Evolutionary conservation across 1,140 invertebrate species (phyloP).

Genomic region (Trachelipus rathkii): DNA sequence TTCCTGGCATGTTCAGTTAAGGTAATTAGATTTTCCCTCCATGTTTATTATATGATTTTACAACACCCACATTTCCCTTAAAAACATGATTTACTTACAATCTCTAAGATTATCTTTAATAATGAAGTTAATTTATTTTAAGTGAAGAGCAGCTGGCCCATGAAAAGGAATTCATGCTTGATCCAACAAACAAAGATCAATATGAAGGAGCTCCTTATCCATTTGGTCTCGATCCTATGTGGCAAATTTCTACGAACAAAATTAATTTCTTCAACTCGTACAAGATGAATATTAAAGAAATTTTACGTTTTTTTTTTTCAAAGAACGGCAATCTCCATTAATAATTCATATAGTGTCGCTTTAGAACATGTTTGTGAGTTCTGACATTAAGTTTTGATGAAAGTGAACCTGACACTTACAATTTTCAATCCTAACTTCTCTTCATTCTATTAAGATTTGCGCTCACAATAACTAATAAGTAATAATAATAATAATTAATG

Average conservation of each 20-base stretch:
- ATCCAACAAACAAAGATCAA: slow-evolving; percentile 59
- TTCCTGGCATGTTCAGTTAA: slow-evolving; percentile 66
- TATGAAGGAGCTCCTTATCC: slow-evolving; percentile 68
- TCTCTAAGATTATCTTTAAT: not conserved
- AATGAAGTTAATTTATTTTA: not conserved
- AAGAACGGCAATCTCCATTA: too few species aligned
- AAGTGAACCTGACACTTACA: too few species aligned
- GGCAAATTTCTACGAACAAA: slow-evolving; percentile 66
- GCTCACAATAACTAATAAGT: too few species aligned
- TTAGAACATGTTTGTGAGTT: too few species aligned
- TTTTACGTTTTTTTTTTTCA: too few species aligned
- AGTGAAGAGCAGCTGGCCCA: slow-evolving; percentile 23
- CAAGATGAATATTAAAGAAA: slow-evolving; percentile 95
- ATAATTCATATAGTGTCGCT: too few species aligned
- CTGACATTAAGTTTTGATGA: too few species aligned
- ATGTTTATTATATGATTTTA: not conserved
- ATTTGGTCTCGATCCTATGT: slow-evolving; percentile 81
- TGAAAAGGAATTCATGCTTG: slow-evolving; percentile 59
- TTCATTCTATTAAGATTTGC: too few species aligned
- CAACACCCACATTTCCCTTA: too few species aligned
- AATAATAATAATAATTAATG: too few species aligned
- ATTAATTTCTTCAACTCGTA: slow-evolving; percentile 88
- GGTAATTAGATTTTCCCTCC: slow-evolving; percentile 42
- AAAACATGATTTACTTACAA: not conserved
- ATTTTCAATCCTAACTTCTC: too few species aligned